phyloP scores from a whole-genome alignment of 2,888 invertebrate genomes.

The Nomada goodeniana region DNA sequence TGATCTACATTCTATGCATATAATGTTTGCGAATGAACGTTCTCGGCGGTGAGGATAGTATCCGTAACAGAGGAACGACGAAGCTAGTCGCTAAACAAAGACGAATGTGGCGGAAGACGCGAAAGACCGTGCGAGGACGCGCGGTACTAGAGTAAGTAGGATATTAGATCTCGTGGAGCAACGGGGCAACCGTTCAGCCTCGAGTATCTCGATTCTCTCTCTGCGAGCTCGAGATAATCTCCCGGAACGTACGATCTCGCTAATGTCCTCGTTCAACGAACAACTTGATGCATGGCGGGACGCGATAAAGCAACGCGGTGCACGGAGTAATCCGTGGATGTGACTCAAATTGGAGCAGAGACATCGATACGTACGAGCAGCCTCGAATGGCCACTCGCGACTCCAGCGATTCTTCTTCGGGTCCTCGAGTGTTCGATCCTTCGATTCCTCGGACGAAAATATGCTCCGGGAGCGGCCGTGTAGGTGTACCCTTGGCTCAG shows the following conservation, averaged over 20 bases:
- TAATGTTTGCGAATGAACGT: no score
- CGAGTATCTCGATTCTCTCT: constrained; percentile 13
- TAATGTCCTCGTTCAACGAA: constrained; percentile 45
- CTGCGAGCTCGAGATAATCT: constrained; percentile 42
- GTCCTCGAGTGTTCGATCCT: no score
- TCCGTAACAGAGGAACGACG: neutral
- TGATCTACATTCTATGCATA: no score
- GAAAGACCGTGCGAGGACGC: constrained; percentile 9
- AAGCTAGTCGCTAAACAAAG: constrained; percentile 41
- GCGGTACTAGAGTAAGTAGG: neutral
- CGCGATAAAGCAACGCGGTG: constrained; percentile 16
- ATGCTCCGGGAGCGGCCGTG: constrained; percentile 51
- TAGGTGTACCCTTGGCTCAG: constrained; percentile 15
- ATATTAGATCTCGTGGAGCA: constrained; percentile 33
- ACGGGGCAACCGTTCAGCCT: constrained; percentile 2
- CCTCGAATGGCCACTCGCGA: constrained; percentile 52
- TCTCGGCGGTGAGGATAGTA: no score
- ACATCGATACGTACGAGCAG: constrained; percentile 42
- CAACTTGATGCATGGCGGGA: constrained; percentile 28
- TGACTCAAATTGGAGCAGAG: constrained; percentile 48
- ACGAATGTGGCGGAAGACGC: constrained; percentile 36
- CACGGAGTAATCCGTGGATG: constrained; percentile 38
- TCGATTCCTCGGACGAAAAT: constrained; percentile 51
- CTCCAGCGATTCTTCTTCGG: constrained; percentile 56
- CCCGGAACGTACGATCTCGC: constrained; percentile 48